Conservation (phyloP, 2,888 invertebrate species). For the Lordiphosa fenestrarum region DNA sequence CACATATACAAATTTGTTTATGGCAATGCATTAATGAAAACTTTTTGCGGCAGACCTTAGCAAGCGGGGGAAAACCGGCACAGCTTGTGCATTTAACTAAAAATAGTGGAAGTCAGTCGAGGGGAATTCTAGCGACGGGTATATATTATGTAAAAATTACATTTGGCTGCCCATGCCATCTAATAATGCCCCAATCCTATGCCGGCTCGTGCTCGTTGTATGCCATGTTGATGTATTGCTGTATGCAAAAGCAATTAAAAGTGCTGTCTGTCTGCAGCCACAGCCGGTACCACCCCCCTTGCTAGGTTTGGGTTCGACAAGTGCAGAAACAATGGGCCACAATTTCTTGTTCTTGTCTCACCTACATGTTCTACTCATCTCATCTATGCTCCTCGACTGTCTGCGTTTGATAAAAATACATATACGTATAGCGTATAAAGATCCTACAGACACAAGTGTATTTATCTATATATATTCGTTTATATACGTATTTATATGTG, state of each 20-base stretch:
- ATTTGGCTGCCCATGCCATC: constrained; percentile 52
- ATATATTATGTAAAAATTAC: constrained; percentile 62
- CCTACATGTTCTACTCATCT: constrained; percentile 65
- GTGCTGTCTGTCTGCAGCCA: constrained; percentile 61
- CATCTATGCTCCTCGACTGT: constrained; percentile 60
- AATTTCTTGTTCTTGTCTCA: constrained; percentile 59
- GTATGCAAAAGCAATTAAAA: constrained; percentile 75
- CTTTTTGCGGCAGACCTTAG: constrained; percentile 43
- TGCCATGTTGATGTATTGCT: constrained; percentile 68
- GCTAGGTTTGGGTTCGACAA: constrained; percentile 13
- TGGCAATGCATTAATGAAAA: constrained; percentile 47
- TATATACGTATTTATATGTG: constrained; percentile 15
- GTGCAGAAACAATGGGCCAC: constrained; percentile 41
- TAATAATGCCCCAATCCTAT: constrained; percentile 62
- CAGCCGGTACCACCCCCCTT: background rate
- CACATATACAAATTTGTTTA: constrained; percentile 45
- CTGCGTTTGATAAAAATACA: constrained; percentile 69
- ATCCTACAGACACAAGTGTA: constrained; percentile 36
- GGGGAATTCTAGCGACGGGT: constrained; percentile 27
- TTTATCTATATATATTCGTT: constrained; percentile 10
- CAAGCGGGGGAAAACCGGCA: constrained; percentile 27
- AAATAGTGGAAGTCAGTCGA: constrained; percentile 71
- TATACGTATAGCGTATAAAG: constrained; percentile 34
- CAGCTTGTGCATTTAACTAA: constrained; percentile 43
- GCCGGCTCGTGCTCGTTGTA: constrained; percentile 48